These are phyloP conservation scores for Cosmia pyralina DNA, from an alignment of 2,888 invertebrate species.

Conservation along the genomic window DNA sequence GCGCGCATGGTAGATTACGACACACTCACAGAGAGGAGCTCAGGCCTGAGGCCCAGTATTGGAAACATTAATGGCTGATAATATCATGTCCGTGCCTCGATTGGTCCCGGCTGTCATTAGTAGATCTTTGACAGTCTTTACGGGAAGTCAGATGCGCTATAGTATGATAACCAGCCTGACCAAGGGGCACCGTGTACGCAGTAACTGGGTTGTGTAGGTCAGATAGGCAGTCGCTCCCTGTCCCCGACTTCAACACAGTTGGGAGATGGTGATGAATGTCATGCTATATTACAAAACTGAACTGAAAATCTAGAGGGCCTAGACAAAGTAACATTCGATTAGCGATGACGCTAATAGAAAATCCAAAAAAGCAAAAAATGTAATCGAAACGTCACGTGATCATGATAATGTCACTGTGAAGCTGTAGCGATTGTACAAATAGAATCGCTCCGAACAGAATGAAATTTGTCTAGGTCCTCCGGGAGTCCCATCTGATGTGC, in stretches of 20 bases:
- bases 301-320: neutral
- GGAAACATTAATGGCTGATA: neutral
- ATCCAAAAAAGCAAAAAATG: no score
- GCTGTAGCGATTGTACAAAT: no score
- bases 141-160: neutral
- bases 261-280: neutral
- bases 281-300: neutral
- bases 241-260: no score
- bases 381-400: no score
- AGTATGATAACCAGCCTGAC: neutral
- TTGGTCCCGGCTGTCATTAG: neutral
- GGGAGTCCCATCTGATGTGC: neutral
- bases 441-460: no score
- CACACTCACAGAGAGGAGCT: neutral
- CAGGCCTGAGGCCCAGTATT: neutral
- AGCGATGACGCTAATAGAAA: no score
- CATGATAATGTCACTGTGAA: no score
- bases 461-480: no score
- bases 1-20: neutral
- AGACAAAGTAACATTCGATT: no score
- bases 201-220: neutral
- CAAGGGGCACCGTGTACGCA: neutral
- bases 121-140: neutral
- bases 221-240: no score
- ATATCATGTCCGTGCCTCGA: neutral